Conservation (phyloP, 2,797 vertebrate species). For the Babyrousa celebensis region DNA sequence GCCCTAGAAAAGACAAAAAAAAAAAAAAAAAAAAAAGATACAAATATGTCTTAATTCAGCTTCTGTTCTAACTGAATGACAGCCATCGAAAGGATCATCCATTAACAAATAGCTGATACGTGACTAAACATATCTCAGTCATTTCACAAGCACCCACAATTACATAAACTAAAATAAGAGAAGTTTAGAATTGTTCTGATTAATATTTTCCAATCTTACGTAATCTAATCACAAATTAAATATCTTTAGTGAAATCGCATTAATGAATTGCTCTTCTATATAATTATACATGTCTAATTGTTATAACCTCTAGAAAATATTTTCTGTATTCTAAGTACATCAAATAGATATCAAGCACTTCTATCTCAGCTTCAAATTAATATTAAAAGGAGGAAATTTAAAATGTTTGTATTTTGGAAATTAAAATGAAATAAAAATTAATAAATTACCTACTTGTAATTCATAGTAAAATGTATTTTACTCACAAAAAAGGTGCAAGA, state of each 20-base stretch:
- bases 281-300: constrained; percentile 70
- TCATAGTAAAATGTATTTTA: constrained; percentile 61
- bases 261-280: constrained; percentile 68
- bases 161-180: constrained; percentile 34
- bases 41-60: not conserved
- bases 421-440: constrained; percentile 62
- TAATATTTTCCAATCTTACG: constrained; percentile 65
- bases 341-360: constrained; percentile 57
- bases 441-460: not conserved
- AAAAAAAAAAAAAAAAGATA: not conserved
- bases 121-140: constrained; percentile 34
- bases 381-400: constrained; percentile 19
- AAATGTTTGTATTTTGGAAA: constrained; percentile 39
- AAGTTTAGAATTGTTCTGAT: constrained; percentile 48
- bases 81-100: not conserved
- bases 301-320: constrained; percentile 69
- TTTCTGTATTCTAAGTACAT: constrained; percentile 70
- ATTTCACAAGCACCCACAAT: constrained; percentile 19
- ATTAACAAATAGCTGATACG: not conserved
- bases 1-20: no score
- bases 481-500: not conserved
- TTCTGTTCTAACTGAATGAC: not conserved
- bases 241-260: constrained; percentile 53
- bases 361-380: not conserved
- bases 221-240: constrained; percentile 74